Evolutionary conservation across 2,888 invertebrate genomes (phyloP).

Genomic region (Nephrotoma appendiculata): DNA sequence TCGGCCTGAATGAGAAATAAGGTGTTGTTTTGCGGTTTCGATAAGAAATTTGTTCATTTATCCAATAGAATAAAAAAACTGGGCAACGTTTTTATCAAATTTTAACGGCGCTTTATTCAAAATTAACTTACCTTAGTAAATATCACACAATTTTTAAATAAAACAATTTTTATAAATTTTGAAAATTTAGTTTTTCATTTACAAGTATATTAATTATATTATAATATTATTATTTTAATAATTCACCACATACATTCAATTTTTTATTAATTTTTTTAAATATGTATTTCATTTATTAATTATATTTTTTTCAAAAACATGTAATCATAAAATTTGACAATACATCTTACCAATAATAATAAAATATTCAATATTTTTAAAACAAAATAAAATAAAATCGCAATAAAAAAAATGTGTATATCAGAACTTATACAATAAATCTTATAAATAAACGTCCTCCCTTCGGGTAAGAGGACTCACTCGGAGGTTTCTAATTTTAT

Average conservation of each 20-base stretch:
- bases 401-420: not conserved
- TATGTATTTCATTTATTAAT: not conserved
- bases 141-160: not conserved
- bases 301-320: not conserved
- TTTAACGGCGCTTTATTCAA: no score
- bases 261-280: not conserved
- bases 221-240: not conserved
- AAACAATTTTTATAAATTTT: not conserved
- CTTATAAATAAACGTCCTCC: not conserved
- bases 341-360: not conserved
- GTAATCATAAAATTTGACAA: not conserved
- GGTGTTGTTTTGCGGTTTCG: no score
- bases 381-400: not conserved
- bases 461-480: not conserved
- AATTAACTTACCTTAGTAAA: no score
- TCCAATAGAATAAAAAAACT: no score
- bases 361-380: not conserved
- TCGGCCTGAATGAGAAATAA: no score
- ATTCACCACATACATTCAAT: not conserved
- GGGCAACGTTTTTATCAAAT: no score
- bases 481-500: not conserved
- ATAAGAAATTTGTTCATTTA: no score
- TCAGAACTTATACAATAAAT: not conserved
- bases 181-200: not conserved
- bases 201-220: not conserved